A percentile compares a stretch with the other conserved stretches of the same genome.
These are phyloP conservation scores for Anabacerthia variegaticeps DNA, from an alignment of 2,797 vertebrate genomes.

Conservation along the genomic window DNA sequence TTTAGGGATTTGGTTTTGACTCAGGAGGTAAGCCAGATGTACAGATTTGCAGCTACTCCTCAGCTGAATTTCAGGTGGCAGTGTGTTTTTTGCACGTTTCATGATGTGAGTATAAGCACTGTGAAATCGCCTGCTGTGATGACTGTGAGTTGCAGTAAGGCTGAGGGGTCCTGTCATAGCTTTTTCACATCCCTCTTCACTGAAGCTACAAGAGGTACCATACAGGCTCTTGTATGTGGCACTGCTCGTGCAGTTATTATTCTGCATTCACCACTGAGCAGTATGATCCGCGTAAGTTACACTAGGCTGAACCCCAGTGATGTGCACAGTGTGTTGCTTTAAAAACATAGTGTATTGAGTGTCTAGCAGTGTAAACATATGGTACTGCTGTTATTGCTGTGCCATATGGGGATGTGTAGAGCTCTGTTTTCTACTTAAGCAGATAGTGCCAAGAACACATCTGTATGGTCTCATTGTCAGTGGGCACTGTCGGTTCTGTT, in stretches of 20 bases:
- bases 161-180: background rate
- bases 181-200: background rate
- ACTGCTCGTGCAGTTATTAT: background rate
- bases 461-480: background rate
- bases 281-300: background rate
- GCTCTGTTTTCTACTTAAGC: background rate
- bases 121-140: background rate
- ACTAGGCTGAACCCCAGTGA: background rate
- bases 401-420: conserved; percentile 1
- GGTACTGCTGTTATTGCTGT: background rate
- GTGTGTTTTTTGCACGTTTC: background rate
- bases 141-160: fast-evolving
- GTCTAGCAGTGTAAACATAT: background rate
- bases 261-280: background rate
- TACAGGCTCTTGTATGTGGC: background rate
- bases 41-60: background rate
- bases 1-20: background rate
- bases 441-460: conserved; percentile 17
- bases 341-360: background rate
- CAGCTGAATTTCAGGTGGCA: background rate
- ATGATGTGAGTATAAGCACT: background rate
- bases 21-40: background rate
- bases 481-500: background rate
- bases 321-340: background rate
- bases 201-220: background rate